Base-by-base conservation (phyloP, 2,797 vertebrate genomes). In the Falco concolor region DNA sequence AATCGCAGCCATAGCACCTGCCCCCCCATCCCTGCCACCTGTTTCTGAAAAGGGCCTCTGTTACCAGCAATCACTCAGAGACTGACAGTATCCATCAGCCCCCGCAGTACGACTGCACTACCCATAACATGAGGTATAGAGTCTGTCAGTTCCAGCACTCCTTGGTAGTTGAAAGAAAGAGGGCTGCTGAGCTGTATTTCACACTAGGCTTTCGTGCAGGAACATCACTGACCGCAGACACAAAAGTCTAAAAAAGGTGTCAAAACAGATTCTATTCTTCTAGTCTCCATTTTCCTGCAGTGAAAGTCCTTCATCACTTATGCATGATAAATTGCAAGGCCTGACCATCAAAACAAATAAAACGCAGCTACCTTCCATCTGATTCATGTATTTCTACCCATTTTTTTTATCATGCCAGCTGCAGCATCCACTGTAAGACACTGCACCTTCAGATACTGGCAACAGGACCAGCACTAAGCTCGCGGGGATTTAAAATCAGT, bases 101-200 rank as follows among this genome's bases (percentile, higher is more conserved):
- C 0, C 6, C 8, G 16, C 12, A 27, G 54, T 5, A 23, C 2
- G 9, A 10, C 23, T 38, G 15, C 15, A 2, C 47, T 12, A 38
- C 5, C 45, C 23, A 1, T 18, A 44, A 28, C 22, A 8, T 5
- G 12, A 77, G 27, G 23, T n/a, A 19, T 13, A 8, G 16, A 45
- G 20, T 10, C 36, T 7, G 72, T 19, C 40, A 28, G 11, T 45
- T 38, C 54, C 45, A 53, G 38, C 22, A 7, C 21, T 42, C 28
- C 5, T 13, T 10, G 18, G 34, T 4, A 53, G 14, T 12, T 36
- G 64, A 56, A 30, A 52, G 28, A 22, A 67, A 20, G 3, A 13
- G 32, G 9, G 14, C 36, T 23, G 9, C 7, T 54, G 50, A 57
- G 20, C 11, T 50, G 15, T n/a, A 30, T 32, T 70, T 44, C 28